Conservation (phyloP, 2,888 invertebrate genomes). For the Autographa gamma region DNA sequence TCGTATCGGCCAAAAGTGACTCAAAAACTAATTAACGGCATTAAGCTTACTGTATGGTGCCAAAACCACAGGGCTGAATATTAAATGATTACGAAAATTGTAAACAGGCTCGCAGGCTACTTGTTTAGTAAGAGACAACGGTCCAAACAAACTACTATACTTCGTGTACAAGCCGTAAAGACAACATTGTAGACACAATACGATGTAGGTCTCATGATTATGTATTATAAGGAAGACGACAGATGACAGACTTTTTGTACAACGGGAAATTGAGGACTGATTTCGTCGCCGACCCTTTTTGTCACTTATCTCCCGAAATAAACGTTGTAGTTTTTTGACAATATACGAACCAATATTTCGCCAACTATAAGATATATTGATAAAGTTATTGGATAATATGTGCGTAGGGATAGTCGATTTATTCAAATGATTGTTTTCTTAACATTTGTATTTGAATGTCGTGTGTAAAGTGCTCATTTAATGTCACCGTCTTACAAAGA, state of each 20-base stretch:
- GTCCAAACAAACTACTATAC: slow-evolving; percentile 8
- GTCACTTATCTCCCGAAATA: neutral
- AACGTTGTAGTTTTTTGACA: neutral
- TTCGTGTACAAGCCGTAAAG: slow-evolving; percentile 24
- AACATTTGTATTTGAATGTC: neutral
- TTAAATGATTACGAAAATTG: slow-evolving; percentile 24
- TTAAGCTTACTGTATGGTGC: slow-evolving; percentile 9
- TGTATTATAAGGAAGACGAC: neutral
- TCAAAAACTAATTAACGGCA: neutral
- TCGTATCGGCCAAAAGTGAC: neutral
- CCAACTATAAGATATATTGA: neutral
- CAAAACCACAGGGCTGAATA: slow-evolving; percentile 29
- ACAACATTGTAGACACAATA: slow-evolving; percentile 26
- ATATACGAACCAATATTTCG: slow-evolving; percentile 4
- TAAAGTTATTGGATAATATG: no score
- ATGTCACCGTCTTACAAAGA: neutral
- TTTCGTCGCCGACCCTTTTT: slow-evolving; percentile 6
- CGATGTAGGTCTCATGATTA: slow-evolving; percentile 21
- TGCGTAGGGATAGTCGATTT: no score
- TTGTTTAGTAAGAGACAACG: neutral
- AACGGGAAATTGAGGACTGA: neutral
- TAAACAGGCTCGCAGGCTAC: slow-evolving; percentile 20
- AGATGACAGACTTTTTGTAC: neutral
- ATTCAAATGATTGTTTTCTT: no score
- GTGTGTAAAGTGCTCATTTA: neutral